These are phyloP conservation scores for Linyphia triangularis DNA, from an alignment of 2,888 invertebrate species.

Conservation along the genomic window DNA sequence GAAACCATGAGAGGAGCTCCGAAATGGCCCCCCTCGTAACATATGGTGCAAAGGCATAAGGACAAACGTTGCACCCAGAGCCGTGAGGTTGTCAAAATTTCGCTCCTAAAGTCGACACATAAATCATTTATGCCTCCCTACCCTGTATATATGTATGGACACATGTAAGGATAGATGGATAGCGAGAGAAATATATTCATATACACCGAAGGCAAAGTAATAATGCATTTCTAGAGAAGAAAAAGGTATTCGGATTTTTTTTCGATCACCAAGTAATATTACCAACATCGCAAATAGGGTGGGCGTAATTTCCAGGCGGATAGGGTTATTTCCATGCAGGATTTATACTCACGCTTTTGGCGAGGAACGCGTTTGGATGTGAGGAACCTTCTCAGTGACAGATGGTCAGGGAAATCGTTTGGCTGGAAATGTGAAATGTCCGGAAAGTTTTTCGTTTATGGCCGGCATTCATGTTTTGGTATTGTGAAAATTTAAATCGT, in stretches of 20 bases:
- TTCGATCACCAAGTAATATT: conserved; percentile 71
- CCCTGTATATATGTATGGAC: conserved; percentile 19
- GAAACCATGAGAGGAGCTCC: conserved; percentile 53
- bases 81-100: conserved; percentile 72
- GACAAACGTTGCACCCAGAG: conserved; percentile 62
- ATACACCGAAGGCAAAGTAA: conserved; percentile 14
- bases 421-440: too few species aligned
- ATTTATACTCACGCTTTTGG: too few species aligned
- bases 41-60: conserved; percentile 57
- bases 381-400: too few species aligned
- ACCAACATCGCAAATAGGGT: conserved; percentile 47
- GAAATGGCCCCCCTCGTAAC: conserved; percentile 65
- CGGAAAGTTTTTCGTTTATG: too few species aligned
- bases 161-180: neutral
- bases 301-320: conserved; percentile 49
- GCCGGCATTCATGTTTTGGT: too few species aligned
- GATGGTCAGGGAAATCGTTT: too few species aligned
- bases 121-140: conserved; percentile 45
- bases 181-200: neutral
- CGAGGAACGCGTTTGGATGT: too few species aligned
- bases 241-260: conserved; percentile 59
- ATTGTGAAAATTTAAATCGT: too few species aligned
- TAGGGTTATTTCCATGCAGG: conserved; percentile 47
- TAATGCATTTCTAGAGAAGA: conserved; percentile 26
- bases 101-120: conserved; percentile 65